Evolutionary conservation across 53 echinoderm and acorn worm species (phyloP), one percentile per base, ranked within the genome.

Genomic region (Glandiceps talaboti): DNA sequence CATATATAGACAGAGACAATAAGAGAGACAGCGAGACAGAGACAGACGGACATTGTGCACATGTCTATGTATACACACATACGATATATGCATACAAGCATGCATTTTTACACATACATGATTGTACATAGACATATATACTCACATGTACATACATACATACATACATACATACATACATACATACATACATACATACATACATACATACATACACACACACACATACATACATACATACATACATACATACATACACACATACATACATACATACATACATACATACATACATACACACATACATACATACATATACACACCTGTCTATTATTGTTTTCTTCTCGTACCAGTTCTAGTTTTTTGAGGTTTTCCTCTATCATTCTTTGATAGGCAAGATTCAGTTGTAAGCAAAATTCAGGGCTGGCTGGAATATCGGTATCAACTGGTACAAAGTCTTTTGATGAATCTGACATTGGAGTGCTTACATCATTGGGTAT

Each of bases 181-280:
- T 81, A 74, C 74, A 81, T 74, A 81, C 28, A 29, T 81, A 29
- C 29, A 74, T 27, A 73, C 29, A 81, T 76, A 28, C 14, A 82
- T 29, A 33, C 76, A 82, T 28, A 32, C 30, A 82, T 75, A 75
- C 29, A 82, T 82, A 82, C 73, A 82, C 1, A 14, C 30, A 76
- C 31, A 76, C 73, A 82, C 27, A 75, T 75, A 82, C 29, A 82
- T 82, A 75, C 32, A 82, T 29, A 82, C 73, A 82, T 29, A 81
- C 31, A 73, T 74, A 81, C 27, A 81, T 81, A 74, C 30, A 81
- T 81, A 81, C 33, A 29, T 74, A 81, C 31, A 74, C 27, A 81
- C 28, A 81, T 81, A 81, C 31, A 73, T 81, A 81, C 45, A 81
- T 81, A 81, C 31, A 81, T 73, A 73, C 31, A 64, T 64, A 64